Percentiles rank a stretch among this genome's conserved stretches.
These are phyloP conservation scores for Acipenser oxyrinchus DNA, from an alignment of 2,797 vertebrate genomes.

Conservation along the genomic window DNA sequence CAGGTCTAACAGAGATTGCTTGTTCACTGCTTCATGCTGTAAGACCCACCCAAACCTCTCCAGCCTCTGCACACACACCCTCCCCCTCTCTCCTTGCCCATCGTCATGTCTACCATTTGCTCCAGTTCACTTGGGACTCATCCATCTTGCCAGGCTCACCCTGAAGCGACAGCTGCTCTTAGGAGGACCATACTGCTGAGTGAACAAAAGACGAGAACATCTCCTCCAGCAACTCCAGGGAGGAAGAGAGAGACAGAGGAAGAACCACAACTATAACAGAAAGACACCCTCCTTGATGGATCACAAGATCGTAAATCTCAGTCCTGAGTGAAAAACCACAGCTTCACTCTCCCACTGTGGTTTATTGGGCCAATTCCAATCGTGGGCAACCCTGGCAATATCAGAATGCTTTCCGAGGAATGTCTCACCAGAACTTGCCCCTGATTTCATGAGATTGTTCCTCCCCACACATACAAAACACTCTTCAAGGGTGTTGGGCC, in stretches of 20 bases:
- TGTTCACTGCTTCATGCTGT: constrained; percentile 48
- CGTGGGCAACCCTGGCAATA: no score
- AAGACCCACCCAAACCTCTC: constrained; percentile 18
- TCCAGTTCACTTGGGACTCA: constrained; percentile 86
- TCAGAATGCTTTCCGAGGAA: no score
- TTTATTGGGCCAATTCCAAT: no score
- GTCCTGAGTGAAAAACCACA: no score
- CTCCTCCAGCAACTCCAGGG: constrained; percentile 55
- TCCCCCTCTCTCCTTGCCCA: constrained; percentile 56
- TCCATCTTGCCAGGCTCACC: constrained; percentile 85
- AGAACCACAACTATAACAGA: constrained; percentile 26
- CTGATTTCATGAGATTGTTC: no score
- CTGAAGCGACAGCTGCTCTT: constrained; percentile 94
- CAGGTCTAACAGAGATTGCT: constrained; percentile 66
- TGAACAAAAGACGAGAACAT: constrained; percentile 61
- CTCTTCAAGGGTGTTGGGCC: no score
- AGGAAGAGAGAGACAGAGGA: constrained; percentile 45
- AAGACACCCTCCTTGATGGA: constrained; percentile 14
- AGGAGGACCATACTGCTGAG: constrained; percentile 65
- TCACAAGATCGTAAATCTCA: no score
- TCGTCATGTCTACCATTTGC: constrained; percentile 94
- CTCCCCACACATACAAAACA: no score
- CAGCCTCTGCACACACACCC: constrained; percentile 27
- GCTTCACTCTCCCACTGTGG: no score
- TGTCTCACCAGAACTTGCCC: no score